Percentiles rank a stretch among this genome's conserved stretches.
phyloP scores from a whole-genome alignment of 1,140 invertebrate genomes.

The Drosophila simulans region DNA sequence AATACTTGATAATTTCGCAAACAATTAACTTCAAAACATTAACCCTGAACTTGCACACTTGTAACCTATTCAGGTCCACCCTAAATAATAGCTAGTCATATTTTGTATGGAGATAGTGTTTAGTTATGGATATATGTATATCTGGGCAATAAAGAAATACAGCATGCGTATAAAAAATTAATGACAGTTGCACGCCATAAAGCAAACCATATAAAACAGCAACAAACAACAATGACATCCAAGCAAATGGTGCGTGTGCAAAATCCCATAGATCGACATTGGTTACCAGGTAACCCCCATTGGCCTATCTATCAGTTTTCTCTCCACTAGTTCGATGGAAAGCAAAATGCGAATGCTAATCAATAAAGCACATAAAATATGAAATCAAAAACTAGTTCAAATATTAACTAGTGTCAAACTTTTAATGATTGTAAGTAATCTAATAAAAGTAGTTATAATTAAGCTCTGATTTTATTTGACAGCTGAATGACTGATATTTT shows the following conservation, averaged over 20 bases:
- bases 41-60: background rate
- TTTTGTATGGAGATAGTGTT: conserved; percentile 8
- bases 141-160: conserved; percentile 57
- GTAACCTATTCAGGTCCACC: background rate
- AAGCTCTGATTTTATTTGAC: no score
- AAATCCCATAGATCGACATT: conserved; percentile 10
- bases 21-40: background rate
- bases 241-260: conserved; percentile 42
- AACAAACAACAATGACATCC: conserved; percentile 4
- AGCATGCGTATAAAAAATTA: conserved; percentile 33
- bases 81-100: background rate
- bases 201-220: conserved; percentile 31
- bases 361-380: conserved; percentile 34
- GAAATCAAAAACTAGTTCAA: background rate
- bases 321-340: conserved; percentile 4
- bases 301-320: background rate
- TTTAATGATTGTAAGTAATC: no score
- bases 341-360: conserved; percentile 39
- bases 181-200: conserved; percentile 63
- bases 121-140: conserved; percentile 21
- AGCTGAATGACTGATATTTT: no score
- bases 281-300: conserved; percentile 35
- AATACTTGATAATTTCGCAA: background rate
- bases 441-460: no score
- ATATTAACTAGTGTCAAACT: background rate